phyloP scores from a whole-genome alignment of 2,113 vertebrate species.

The Zosterops japonicus region DNA sequence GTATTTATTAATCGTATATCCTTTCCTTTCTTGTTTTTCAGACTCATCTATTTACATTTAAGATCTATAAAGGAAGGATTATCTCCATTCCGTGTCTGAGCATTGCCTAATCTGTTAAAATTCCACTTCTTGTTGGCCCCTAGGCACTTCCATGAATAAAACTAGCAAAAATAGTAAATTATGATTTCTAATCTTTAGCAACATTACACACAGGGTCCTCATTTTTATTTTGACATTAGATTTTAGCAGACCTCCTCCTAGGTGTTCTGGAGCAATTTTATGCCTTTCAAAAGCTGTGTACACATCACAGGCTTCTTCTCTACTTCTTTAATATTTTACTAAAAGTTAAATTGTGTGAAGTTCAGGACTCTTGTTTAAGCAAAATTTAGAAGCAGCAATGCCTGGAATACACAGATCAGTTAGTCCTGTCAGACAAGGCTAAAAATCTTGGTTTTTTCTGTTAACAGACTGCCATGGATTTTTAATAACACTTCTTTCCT shows the following conservation, averaged over 20 bases:
- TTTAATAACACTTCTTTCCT: neutral
- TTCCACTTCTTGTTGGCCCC: neutral
- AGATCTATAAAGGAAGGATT: neutral
- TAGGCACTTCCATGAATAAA: neutral
- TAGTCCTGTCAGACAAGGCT: neutral
- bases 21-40: neutral
- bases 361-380: neutral
- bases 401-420: neutral
- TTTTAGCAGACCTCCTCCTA: neutral
- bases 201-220: neutral
- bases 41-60: neutral
- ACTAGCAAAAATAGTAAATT: neutral
- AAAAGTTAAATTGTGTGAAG: neutral
- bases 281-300: slow-evolving; percentile 3
- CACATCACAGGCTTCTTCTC: neutral
- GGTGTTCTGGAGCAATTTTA: neutral
- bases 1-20: neutral
- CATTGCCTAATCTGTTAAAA: neutral
- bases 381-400: neutral
- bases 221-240: neutral
- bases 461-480: neutral
- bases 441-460: neutral
- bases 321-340: slow-evolving; percentile 30
- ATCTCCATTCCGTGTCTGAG: neutral
- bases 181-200: slow-evolving; percentile 7